These are phyloP conservation scores for Alcedo quadribrachys DNA, from an alignment of 2,797 vertebrate species.

Conservation along the genomic window DNA sequence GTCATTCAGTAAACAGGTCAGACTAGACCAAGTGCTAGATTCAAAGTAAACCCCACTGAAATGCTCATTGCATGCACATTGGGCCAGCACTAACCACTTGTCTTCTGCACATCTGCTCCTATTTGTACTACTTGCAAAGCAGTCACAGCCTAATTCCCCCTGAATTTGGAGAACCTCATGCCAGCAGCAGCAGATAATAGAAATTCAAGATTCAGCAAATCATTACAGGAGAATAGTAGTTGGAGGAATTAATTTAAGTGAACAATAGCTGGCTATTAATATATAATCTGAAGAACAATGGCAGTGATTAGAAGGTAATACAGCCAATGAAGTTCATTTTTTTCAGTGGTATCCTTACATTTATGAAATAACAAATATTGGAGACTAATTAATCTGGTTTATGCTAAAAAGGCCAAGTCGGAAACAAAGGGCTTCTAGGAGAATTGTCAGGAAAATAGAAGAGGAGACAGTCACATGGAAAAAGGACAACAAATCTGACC, in stretches of 20 bases:
- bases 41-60: neutral
- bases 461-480: neutral
- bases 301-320: neutral
- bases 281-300: neutral
- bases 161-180: neutral
- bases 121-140: neutral
- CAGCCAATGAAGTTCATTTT: neutral
- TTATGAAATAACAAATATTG: constrained; percentile 1
- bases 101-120: neutral
- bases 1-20: neutral
- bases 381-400: neutral
- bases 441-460: neutral
- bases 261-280: neutral
- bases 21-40: neutral
- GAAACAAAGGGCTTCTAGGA: neutral
- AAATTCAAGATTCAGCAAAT: neutral
- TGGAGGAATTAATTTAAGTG: neutral
- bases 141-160: neutral
- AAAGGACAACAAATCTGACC: constrained; percentile 2
- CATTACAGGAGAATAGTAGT: neutral
- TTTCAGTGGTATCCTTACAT: neutral
- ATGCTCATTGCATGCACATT: fast-evolving
- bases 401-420: neutral
- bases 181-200: neutral
- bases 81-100: neutral